phyloP scores from a whole-genome alignment of 2,888 invertebrate species.

The Cryptophagus acutangulus region DNA sequence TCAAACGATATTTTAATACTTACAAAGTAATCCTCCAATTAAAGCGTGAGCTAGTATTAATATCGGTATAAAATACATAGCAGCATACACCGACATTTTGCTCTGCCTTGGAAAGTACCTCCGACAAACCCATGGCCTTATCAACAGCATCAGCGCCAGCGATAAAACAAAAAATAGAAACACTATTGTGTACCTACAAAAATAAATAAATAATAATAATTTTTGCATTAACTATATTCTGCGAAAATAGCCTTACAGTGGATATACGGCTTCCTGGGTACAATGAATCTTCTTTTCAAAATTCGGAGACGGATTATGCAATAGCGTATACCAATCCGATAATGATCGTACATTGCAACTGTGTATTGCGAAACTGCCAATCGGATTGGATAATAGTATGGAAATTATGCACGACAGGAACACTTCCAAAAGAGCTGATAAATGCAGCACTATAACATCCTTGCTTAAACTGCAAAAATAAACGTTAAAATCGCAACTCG shows the following conservation, averaged over 20 bases:
- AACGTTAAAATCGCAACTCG: background rate
- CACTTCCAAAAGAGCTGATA: conserved; percentile 80
- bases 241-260: conserved; percentile 66
- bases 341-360: conserved; percentile 76
- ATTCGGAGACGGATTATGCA: conserved; percentile 91
- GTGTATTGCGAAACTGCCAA: conserved; percentile 68
- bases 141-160: conserved; percentile 69
- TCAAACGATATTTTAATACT: conserved; percentile 45
- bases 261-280: conserved; percentile 97
- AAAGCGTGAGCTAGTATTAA: conserved; percentile 81
- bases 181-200: conserved; percentile 82
- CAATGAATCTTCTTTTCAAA: conserved; percentile 86
- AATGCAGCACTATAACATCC: conserved; percentile 69
- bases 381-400: conserved; percentile 75
- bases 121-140: conserved; percentile 71
- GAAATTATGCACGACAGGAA: conserved; percentile 69
- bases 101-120: conserved; percentile 63
- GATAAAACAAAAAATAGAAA: conserved; percentile 85
- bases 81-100: conserved; percentile 83
- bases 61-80: conserved; percentile 89
- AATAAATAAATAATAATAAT: conserved; percentile 10
- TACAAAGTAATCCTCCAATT: conserved; percentile 88
- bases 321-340: conserved; percentile 94
- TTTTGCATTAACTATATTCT: background rate
- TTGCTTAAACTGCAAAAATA: conserved; percentile 60